Percentiles rank a stretch among this genome's conserved stretches.
Evolutionary conservation across 1,140 invertebrate genomes (phyloP).

Genomic region (Chelonus insularis): DNA sequence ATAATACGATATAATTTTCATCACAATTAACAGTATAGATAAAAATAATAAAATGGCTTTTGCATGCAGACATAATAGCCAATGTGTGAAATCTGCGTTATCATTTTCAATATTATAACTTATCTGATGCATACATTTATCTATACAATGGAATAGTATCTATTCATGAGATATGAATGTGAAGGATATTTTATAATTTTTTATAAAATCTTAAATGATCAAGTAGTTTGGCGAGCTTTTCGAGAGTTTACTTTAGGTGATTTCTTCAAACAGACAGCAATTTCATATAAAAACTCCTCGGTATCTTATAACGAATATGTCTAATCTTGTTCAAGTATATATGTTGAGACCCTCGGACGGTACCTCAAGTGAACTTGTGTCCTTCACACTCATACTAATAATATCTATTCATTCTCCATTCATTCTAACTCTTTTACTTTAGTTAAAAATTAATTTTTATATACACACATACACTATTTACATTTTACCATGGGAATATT

Average conservation of each 20-base stretch:
- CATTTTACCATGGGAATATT: slow-evolving; percentile 5
- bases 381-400: too few species aligned
- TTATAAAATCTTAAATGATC: too few species aligned
- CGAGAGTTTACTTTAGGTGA: too few species aligned
- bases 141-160: not conserved
- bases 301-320: too few species aligned
- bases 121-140: not conserved
- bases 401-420: not conserved
- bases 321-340: too few species aligned
- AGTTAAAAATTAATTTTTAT: not conserved
- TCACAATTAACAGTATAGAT: slow-evolving; percentile 41
- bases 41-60: slow-evolving; percentile 26
- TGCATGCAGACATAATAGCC: not conserved
- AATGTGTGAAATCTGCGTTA: slow-evolving; percentile 12
- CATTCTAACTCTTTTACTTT: not conserved
- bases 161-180: too few species aligned
- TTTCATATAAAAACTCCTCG: too few species aligned
- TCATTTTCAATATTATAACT: slow-evolving; percentile 9
- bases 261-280: too few species aligned
- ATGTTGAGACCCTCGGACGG: too few species aligned
- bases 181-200: too few species aligned
- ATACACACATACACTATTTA: slow-evolving; percentile 10
- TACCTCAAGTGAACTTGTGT: too few species aligned
- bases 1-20: slow-evolving; percentile 38
- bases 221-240: too few species aligned